Evolutionary conservation across 2,888 invertebrate species (phyloP).

Genomic region (Amiota minor): DNA sequence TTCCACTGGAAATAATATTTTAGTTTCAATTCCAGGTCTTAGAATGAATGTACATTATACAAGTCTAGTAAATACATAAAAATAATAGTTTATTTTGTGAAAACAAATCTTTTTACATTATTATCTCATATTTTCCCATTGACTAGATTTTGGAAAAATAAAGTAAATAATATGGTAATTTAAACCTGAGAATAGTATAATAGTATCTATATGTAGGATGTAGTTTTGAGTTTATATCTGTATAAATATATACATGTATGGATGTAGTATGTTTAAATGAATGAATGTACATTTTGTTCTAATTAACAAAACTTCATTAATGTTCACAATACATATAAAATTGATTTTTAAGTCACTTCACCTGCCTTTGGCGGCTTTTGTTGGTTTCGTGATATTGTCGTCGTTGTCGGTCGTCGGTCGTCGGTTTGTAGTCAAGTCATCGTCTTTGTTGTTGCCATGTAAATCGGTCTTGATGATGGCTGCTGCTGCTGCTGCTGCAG

Average conservation of each 20-base stretch:
- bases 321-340: conserved; percentile 48
- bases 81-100: no score
- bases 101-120: no score
- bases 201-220: no score
- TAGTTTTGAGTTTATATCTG: not conserved
- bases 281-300: conserved; percentile 51
- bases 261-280: conserved; percentile 51
- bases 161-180: no score
- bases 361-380: conserved; percentile 17
- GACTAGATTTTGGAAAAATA: no score
- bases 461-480: not conserved
- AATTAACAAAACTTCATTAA: conserved; percentile 56
- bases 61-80: no score
- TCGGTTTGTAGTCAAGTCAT: not conserved
- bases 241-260: not conserved
- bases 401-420: not conserved
- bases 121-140: no score
- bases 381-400: not conserved
- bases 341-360: conserved; percentile 36
- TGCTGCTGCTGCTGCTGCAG: not conserved
- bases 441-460: not conserved
- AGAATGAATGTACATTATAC: no score
- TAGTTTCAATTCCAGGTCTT: no score
- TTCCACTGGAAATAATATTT: no score
- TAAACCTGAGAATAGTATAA: no score